Evolutionary conservation across 2,113 vertebrate species (phyloP).

Genomic region (Zeus faber): DNA sequence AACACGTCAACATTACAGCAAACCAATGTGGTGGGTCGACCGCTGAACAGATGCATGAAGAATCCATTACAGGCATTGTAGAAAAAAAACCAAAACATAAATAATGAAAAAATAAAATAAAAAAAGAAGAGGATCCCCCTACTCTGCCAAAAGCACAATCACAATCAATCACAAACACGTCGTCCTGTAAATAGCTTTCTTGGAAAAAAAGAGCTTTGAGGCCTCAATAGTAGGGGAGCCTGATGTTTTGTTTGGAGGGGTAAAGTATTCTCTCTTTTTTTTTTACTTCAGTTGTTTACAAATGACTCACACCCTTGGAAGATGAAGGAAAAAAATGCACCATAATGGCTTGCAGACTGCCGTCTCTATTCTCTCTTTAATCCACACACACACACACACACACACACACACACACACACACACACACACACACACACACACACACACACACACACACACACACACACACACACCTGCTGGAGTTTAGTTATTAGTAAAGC

Average conservation of each 20-base stretch:
- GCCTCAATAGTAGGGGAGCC: constrained; percentile 28
- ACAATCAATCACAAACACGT: too few species aligned
- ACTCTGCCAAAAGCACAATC: too few species aligned
- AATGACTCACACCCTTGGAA: constrained; percentile 32
- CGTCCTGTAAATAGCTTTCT: constrained; percentile 19
- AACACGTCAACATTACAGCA: constrained; percentile 18
- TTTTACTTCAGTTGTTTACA: constrained; percentile 15
- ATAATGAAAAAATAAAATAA: background rate
- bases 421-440: constrained; percentile 27
- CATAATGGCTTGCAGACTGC: constrained; percentile 53
- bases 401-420: constrained; percentile 30
- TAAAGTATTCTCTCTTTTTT: constrained; percentile 18
- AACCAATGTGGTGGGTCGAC: constrained; percentile 46
- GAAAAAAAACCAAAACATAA: background rate
- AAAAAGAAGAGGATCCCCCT: too few species aligned
- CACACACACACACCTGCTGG: constrained; percentile 65
- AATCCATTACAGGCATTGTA: constrained; percentile 19
- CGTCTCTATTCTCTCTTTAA: constrained; percentile 27
- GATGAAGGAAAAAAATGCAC: constrained; percentile 44
- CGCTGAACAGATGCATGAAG: constrained; percentile 10
- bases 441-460: constrained; percentile 9
- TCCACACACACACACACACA: constrained; percentile 15
- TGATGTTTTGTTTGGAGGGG: background rate
- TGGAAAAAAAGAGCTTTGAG: constrained; percentile 12
- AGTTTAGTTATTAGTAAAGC: constrained; percentile 74